Evolutionary conservation across 2,888 invertebrate genomes (phyloP).

Genomic region (Hirtodrosophila cameraria): DNA sequence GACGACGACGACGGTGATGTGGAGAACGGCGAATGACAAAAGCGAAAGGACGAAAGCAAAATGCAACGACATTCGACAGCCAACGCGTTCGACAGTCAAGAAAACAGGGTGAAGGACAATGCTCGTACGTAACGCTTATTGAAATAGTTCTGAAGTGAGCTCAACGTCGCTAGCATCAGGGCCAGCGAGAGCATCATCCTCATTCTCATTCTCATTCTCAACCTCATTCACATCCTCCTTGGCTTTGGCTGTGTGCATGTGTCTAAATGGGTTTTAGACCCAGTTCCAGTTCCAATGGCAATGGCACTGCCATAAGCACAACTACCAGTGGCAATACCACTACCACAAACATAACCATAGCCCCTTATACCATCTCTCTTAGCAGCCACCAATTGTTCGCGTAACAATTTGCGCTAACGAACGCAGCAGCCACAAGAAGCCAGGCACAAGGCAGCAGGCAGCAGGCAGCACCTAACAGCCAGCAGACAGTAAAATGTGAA

Average conservation of each 20-base stretch:
- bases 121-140: slow-evolving; percentile 76
- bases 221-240: neutral
- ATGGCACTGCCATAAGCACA: slow-evolving; percentile 22
- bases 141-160: slow-evolving; percentile 80
- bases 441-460: neutral
- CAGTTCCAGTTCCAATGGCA: slow-evolving; percentile 15
- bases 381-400: slow-evolving; percentile 46
- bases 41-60: slow-evolving; percentile 32
- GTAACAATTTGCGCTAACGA: slow-evolving; percentile 54
- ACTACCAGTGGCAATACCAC: neutral
- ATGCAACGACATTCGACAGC: slow-evolving; percentile 47
- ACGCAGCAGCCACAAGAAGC: slow-evolving; percentile 10
- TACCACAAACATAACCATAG: neutral
- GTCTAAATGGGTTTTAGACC: slow-evolving; percentile 31
- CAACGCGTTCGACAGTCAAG: slow-evolving; percentile 31
- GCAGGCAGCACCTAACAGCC: slow-evolving; percentile 3
- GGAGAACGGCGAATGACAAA: slow-evolving; percentile 37
- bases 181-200: slow-evolving; percentile 8
- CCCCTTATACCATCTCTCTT: slow-evolving; percentile 11
- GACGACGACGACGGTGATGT: slow-evolving; percentile 1
- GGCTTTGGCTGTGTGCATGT: slow-evolving; percentile 6
- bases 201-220: neutral
- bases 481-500: neutral
- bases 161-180: slow-evolving; percentile 56
- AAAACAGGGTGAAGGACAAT: slow-evolving; percentile 77